Evolutionary conservation across 30 jellyfish, hydroid and myxozoan species (phyloP).

Genomic region (Turritopsis dohrnii): DNA sequence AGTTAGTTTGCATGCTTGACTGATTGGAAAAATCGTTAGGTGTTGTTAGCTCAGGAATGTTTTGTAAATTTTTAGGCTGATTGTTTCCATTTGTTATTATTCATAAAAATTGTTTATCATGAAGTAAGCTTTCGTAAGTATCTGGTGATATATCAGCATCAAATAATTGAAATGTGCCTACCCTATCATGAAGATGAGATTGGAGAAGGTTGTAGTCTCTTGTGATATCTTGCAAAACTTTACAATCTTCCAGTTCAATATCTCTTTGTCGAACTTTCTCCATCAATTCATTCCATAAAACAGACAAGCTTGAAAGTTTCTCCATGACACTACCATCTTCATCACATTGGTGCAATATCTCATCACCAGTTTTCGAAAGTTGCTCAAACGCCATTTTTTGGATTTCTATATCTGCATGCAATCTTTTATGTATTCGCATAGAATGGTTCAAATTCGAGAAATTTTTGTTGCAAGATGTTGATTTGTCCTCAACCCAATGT

Average conservation of each 20-base stretch:
- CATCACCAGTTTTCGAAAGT: neutral
- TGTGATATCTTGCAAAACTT: neutral
- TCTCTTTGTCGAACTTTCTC: neutral
- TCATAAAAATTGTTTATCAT: too few relatives aligned
- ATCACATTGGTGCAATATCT: neutral
- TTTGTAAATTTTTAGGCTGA: too few relatives aligned
- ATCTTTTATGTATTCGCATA: neutral
- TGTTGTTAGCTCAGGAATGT: too few relatives aligned
- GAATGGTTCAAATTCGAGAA: neutral
- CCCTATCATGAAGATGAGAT: constrained; percentile 10
- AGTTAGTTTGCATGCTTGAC: too few relatives aligned
- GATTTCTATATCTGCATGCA: neutral
- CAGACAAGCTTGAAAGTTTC: neutral
- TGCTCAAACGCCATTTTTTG: neutral
- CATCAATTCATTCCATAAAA: neutral
- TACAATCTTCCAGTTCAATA: neutral
- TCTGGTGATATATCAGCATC: too few relatives aligned
- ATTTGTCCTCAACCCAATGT: neutral
- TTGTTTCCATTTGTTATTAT: too few relatives aligned
- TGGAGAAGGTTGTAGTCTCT: neutral
- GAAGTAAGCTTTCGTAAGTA: too few relatives aligned
- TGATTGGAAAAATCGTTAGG: too few relatives aligned
- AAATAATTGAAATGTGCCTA: neutral
- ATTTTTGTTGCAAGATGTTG: neutral
- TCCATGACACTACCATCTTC: neutral